A percentile compares a stretch with the other conserved stretches of the same genome.
phyloP scores from a whole-genome alignment of 2,888 invertebrate genomes.

The Cosmopolites sordidus region DNA sequence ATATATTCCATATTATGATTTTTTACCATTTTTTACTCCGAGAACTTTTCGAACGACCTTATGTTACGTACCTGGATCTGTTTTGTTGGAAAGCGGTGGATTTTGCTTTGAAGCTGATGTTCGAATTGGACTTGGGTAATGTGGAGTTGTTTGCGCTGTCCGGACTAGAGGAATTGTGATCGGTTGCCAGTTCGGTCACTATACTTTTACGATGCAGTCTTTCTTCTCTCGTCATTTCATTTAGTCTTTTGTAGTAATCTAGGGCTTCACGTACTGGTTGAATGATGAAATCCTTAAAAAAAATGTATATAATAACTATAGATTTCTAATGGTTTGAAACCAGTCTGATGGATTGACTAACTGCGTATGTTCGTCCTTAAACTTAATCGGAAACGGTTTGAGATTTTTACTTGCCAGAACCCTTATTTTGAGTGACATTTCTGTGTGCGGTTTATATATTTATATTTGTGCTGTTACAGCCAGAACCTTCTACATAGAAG shows the following conservation, averaged over 20 bases:
- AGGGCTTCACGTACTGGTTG: conserved; percentile 59
- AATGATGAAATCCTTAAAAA: conserved; percentile 56
- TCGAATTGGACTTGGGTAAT: conserved; percentile 41
- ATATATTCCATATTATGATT: too few relatives aligned
- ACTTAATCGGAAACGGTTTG: too few relatives aligned
- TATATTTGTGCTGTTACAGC: too few relatives aligned
- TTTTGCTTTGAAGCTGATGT: conserved; percentile 37
- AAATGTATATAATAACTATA: background rate
- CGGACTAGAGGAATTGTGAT: conserved; percentile 44
- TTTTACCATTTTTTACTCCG: too few relatives aligned
- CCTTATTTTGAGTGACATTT: too few relatives aligned
- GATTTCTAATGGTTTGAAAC: background rate
- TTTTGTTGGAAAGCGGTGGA: conserved; percentile 49
- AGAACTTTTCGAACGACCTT: too few relatives aligned
- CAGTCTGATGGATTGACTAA: too few relatives aligned
- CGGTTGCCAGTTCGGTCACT: conserved; percentile 47
- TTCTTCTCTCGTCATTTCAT: conserved; percentile 59
- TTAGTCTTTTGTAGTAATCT: conserved; percentile 59
- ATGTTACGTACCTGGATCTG: conserved; percentile 16
- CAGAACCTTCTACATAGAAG: too few relatives aligned
- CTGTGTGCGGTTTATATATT: too few relatives aligned
- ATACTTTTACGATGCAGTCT: conserved; percentile 58
- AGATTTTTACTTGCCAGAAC: background rate
- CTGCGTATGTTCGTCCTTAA: too few relatives aligned
- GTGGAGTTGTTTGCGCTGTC: conserved; percentile 32